Conservation (phyloP, 2,797 vertebrate species). For the Lutjanus argentimaculatus region DNA sequence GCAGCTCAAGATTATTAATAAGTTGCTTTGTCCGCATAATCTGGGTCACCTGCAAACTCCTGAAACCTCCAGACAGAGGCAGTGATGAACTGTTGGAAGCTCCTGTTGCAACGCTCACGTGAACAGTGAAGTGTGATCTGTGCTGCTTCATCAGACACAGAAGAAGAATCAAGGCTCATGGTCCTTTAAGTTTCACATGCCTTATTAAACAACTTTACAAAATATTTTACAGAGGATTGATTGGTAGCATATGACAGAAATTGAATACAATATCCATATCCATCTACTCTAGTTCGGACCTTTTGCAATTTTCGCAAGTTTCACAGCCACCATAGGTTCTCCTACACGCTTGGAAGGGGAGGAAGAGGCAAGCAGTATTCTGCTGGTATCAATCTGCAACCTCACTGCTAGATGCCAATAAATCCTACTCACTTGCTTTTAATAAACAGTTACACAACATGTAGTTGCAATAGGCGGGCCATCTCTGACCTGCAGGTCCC, state of each 20-base stretch:
- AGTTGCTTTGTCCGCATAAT: constrained; percentile 35
- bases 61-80: constrained; percentile 53
- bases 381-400: no score
- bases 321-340: no score
- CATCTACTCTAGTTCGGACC: no score
- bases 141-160: not conserved
- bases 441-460: not conserved
- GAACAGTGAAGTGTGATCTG: not conserved
- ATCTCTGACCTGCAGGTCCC: constrained; percentile 89
- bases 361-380: no score
- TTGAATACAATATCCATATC: no score
- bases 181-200: not conserved
- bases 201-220: not conserved
- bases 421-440: no score
- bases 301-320: no score
- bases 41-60: constrained; percentile 53
- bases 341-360: no score
- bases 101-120: not conserved
- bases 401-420: no score
- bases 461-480: not conserved
- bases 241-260: no score
- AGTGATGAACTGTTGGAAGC: not conserved
- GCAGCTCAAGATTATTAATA: constrained; percentile 70
- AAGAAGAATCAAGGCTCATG: not conserved
- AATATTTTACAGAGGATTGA: not conserved